A percentile compares a stretch with the other conserved stretches of the same genome.
These are phyloP conservation scores for Sebastes nivosus DNA, from an alignment of 2,797 vertebrate species.

Conservation along the genomic window DNA sequence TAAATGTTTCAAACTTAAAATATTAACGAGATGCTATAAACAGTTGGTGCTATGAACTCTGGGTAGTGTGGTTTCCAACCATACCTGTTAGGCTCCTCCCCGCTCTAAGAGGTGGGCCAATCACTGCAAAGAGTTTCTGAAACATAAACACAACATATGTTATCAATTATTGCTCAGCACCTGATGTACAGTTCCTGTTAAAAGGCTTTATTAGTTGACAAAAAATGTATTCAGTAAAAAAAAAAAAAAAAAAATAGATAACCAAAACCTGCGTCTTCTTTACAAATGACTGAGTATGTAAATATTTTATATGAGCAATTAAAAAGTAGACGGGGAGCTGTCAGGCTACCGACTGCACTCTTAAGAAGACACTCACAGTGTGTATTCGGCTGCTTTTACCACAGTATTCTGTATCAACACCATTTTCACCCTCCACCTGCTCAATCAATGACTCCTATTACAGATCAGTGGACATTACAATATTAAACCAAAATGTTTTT, in stretches of 20 bases:
- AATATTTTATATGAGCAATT: background rate
- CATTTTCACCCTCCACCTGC: too few relatives aligned
- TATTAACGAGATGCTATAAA: background rate
- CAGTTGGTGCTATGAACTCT: background rate
- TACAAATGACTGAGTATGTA: background rate
- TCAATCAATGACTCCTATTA: background rate
- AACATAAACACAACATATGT: constrained; percentile 25
- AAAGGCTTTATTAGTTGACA: background rate
- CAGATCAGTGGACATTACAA: background rate
- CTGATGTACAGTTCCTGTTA: background rate
- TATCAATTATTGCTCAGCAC: background rate
- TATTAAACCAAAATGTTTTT: too few relatives aligned
- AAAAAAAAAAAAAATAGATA: background rate
- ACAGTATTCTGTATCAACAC: background rate
- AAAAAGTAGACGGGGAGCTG: background rate
- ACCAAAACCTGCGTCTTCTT: background rate
- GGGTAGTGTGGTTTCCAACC: background rate
- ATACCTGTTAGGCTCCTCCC: constrained; percentile 91
- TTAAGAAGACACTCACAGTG: background rate
- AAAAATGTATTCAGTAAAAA: background rate
- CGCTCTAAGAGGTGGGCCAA: constrained; percentile 88
- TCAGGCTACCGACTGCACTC: background rate
- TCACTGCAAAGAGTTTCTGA: constrained; percentile 95
- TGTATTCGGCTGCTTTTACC: background rate
- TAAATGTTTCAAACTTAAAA: background rate